Evolutionary conservation across 2,888 invertebrate species (phyloP).

Genomic region (Tinea semifulvella): DNA sequence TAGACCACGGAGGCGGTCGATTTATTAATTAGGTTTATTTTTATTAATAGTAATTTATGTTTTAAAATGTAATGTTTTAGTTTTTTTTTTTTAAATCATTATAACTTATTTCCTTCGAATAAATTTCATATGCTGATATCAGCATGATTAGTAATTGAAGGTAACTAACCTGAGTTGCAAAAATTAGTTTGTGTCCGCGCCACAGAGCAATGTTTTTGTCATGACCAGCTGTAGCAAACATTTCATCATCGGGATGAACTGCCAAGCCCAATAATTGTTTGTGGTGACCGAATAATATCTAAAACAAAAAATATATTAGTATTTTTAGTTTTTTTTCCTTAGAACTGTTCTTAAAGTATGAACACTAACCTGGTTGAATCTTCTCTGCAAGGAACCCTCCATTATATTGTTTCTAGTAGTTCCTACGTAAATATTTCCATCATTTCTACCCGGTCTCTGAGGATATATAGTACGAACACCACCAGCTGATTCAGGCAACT

Average conservation of each 20-base stretch:
- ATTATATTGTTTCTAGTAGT: constrained; percentile 89
- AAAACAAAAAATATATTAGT: constrained; percentile 18
- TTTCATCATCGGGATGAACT: constrained; percentile 89
- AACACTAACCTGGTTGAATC: constrained; percentile 78
- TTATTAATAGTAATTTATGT: too few species aligned
- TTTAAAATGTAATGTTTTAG: too few species aligned
- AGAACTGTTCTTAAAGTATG: background rate
- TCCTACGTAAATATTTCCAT: constrained; percentile 91
- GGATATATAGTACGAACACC: constrained; percentile 90
- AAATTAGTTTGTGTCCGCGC: constrained; percentile 88
- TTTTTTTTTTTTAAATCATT: too few species aligned
- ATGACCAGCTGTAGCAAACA: constrained; percentile 91
- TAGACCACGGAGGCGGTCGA: too few species aligned
- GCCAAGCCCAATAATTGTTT: constrained; percentile 88
- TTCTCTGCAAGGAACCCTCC: constrained; percentile 88
- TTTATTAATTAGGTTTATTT: too few species aligned
- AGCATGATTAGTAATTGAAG: too few species aligned
- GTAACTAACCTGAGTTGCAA: constrained; percentile 89
- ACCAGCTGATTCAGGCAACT: constrained; percentile 90
- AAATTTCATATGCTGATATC: too few species aligned
- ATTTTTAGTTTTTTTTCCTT: background rate
- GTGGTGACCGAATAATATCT: constrained; percentile 89
- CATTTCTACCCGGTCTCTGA: constrained; percentile 85
- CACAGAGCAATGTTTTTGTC: constrained; percentile 91
- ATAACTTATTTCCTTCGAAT: too few species aligned